Percentiles rank a stretch among this genome's conserved stretches.
Conservation (phyloP, 2,113 vertebrate genomes). For the Callithrix jacchus region DNA sequence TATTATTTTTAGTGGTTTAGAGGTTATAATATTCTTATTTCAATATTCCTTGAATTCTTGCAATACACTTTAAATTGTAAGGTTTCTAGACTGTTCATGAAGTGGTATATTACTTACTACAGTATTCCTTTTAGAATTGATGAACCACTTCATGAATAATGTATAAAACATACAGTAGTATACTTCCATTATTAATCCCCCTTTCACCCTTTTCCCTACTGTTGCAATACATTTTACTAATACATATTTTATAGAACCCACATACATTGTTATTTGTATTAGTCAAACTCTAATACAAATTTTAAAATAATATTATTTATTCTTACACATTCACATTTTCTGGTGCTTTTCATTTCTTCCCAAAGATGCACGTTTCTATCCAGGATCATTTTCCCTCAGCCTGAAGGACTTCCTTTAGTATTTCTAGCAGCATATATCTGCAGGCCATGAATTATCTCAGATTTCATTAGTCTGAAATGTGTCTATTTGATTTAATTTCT, state of each 20-base stretch:
- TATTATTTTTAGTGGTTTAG: background rate
- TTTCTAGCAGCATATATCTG: background rate
- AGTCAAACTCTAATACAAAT: background rate
- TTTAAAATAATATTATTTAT: background rate
- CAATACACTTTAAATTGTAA: background rate
- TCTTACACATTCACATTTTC: background rate
- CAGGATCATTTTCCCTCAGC: background rate
- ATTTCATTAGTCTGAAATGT: background rate
- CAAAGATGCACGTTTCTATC: background rate
- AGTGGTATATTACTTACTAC: background rate
- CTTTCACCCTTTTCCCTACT: background rate
- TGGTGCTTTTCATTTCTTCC: background rate
- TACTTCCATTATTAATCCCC: background rate
- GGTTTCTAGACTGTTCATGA: background rate
- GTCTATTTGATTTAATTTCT: background rate
- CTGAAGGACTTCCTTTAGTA: background rate
- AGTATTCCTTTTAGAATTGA: background rate
- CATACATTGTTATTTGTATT: background rate
- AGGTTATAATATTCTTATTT: background rate
- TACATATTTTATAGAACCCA: background rate
- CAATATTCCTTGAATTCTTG: background rate
- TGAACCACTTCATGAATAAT: background rate
- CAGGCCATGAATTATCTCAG: background rate
- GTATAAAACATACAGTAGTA: background rate
- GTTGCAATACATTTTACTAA: background rate